Evolutionary conservation across 2,888 invertebrate species (phyloP).

Genomic region (Lasioglossum pauxillum): DNA sequence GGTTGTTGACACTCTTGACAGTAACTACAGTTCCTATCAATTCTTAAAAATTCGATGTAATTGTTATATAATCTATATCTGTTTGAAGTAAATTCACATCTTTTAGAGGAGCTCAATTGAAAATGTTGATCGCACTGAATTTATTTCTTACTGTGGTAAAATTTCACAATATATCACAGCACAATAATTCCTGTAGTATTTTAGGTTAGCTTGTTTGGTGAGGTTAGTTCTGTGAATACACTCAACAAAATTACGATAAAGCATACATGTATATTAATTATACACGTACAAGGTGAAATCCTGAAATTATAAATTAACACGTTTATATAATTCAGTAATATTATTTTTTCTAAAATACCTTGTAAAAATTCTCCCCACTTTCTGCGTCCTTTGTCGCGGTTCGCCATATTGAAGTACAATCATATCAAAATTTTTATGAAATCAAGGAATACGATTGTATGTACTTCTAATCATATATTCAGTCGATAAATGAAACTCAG

Average conservation of each 20-base stretch:
- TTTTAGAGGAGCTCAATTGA: slow-evolving; percentile 17
- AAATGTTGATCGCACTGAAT: slow-evolving; percentile 39
- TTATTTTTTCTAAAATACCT: slow-evolving; percentile 77
- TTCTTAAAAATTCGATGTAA: slow-evolving; percentile 37
- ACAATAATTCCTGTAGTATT: slow-evolving; percentile 60
- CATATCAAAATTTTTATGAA: slow-evolving; percentile 65
- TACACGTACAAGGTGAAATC: slow-evolving; percentile 37
- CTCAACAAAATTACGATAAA: slow-evolving; percentile 21
- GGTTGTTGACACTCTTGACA: slow-evolving; percentile 70
- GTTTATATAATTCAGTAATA: slow-evolving; percentile 38
- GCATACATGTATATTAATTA: slow-evolving; percentile 31
- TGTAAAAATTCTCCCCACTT: slow-evolving; percentile 84
- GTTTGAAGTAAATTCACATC: slow-evolving; percentile 36
- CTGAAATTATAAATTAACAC: slow-evolving; percentile 29
- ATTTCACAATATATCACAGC: slow-evolving; percentile 56
- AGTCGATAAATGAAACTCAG: slow-evolving; percentile 10
- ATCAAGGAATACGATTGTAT: slow-evolving; percentile 36
- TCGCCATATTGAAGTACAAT: slow-evolving; percentile 84
- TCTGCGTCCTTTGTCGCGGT: slow-evolving; percentile 85
- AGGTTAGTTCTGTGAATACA: slow-evolving; percentile 74
- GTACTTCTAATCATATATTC: slow-evolving; percentile 13
- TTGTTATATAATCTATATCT: slow-evolving; percentile 52
- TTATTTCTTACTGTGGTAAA: slow-evolving; percentile 42
- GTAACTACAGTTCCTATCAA: slow-evolving; percentile 54
- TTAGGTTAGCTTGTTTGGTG: slow-evolving; percentile 81